phyloP scores from a whole-genome alignment of 1,140 invertebrate species.

The Dendroctonus valens region DNA sequence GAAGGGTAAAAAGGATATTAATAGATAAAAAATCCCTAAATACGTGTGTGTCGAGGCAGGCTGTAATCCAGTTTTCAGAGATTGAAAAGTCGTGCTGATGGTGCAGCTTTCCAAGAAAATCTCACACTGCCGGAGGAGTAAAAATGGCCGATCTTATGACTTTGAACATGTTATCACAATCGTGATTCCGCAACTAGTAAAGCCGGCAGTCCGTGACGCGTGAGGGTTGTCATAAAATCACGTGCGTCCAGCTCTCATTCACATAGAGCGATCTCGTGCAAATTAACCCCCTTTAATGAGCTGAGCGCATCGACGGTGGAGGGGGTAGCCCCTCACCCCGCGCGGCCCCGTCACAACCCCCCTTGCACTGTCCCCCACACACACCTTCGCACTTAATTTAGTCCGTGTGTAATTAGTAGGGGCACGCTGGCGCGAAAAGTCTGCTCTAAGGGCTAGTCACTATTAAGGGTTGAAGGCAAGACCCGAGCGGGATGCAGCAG shows the following conservation, averaged over 20 bases:
- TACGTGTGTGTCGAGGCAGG: too few relatives aligned
- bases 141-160: slow-evolving; percentile 23
- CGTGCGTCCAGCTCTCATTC: slow-evolving; percentile 34
- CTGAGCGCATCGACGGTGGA: slow-evolving; percentile 21
- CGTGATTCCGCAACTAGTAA: neutral
- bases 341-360: slow-evolving; percentile 20
- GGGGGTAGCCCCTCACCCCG: slow-evolving; percentile 23
- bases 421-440: slow-evolving; percentile 21
- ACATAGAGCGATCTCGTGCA: slow-evolving; percentile 28
- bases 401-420: slow-evolving; percentile 35
- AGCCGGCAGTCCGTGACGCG: neutral
- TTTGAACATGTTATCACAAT: slow-evolving; percentile 2
- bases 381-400: slow-evolving; percentile 33
- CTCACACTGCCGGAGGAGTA: slow-evolving; percentile 11
- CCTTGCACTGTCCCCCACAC: slow-evolving; percentile 25
- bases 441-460: slow-evolving; percentile 21
- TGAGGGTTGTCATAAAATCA: slow-evolving; percentile 30
- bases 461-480: slow-evolving; percentile 17
- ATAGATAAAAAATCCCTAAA: too few relatives aligned
- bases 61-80: too few relatives aligned
- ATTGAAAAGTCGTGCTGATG: neutral
- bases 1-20: too few relatives aligned
- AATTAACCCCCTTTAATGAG: slow-evolving; percentile 37
- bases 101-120: slow-evolving; percentile 6
- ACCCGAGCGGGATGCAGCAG: slow-evolving; percentile 32